Evolutionary conservation across 2,113 vertebrate species (phyloP), one percentile per base, ranked within the genome.

Genomic region (Coregonus clupeaformis): DNA sequence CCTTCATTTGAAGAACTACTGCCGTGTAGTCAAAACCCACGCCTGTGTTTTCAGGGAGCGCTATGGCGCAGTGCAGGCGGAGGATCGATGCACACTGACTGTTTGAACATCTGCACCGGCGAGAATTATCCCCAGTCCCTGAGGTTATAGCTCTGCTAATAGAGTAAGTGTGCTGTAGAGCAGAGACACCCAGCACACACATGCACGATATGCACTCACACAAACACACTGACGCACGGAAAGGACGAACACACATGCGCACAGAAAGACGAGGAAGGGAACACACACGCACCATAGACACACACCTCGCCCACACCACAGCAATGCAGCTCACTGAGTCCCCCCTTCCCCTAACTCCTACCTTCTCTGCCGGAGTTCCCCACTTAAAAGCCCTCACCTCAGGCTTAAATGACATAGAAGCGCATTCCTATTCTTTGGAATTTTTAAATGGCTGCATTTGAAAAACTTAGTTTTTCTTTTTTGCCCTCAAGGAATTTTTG

Each of bases 101-200:
- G 81, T 81, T 81, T 78, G 75, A 87, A 82, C 84, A 90, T 91
- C 88, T 84, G 85, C 87, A 89, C 85, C 83, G 87, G 77, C 71
- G 66, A 87, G 77, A 89, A 89, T 92, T 83, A 87, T 5, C 59
- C 45, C 73, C 24, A 85, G 36, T 42, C 36, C 36, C 36, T 42
- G 36, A 83, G 86, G 72, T 78, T 68, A 74, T 83, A 79, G 77
- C 81, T 80, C 72, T 63, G 71, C 80, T 72, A 80, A 20, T 52
- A 36, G 64, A 63, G 25, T 65, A 27, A 14, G 16, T n/a, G 12
- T 84, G 73, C 77, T 84, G 83, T 87, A 84, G 83, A n/a, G 27
- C 4, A 14, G n/a, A 87, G 82, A 68, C 68, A 45, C 20, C 75
- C n/a, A n/a, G 73, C 1, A 1, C 14, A 18, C 63, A 64, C n/a